Evolutionary conservation across 2,797 vertebrate species (phyloP), one percentile per base, ranked within the genome.

Genomic region (Craterocephalus amniculus): DNA sequence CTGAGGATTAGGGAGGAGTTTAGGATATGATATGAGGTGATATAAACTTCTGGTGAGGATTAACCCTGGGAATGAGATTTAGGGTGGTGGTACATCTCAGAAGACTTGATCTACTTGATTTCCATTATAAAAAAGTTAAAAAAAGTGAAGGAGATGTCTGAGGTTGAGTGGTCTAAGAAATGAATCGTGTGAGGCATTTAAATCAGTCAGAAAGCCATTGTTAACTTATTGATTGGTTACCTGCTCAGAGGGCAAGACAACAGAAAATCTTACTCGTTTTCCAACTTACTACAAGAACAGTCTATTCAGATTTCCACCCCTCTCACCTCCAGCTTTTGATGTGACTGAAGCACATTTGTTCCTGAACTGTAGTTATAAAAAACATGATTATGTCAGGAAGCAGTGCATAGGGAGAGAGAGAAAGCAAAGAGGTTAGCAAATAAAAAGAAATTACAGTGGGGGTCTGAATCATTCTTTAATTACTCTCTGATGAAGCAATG

Each of bases 401-500:
- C 18, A n/a, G 7, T n/a, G 9, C 7, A 3, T 4, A 14, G 36
- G 1, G 43, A 18, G 16, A 43, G 40, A 45, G 40, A 43, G 40
- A 18, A 43, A 20, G 13, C 20, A 43, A 43, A 43, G 40, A 43
- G 16, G 38, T 40, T 40, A 18, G 13, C 40, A 20, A 14, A 43
- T 20, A 43, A 43, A 31, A 43, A 43, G 20, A 38, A 38, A 40
- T 16, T 14, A 43, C 40, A 6, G 5, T 43, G 40, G 16, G 6
- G 40, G 16, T 51, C 24, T 13, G 49, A 12, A 61, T 52, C 71
- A 49, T 79, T 81, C 70, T 87, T 20, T 45, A 45, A 83, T 73
- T 74, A 72, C 43, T 80, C 69, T 74, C 76, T 60, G 67, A 74
- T 70, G 61, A 70, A 79, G 72, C 79, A 75, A 55, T 66, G 58